Conservation (phyloP, 2,113 vertebrate species). For the Bostrychus sinensis region DNA sequence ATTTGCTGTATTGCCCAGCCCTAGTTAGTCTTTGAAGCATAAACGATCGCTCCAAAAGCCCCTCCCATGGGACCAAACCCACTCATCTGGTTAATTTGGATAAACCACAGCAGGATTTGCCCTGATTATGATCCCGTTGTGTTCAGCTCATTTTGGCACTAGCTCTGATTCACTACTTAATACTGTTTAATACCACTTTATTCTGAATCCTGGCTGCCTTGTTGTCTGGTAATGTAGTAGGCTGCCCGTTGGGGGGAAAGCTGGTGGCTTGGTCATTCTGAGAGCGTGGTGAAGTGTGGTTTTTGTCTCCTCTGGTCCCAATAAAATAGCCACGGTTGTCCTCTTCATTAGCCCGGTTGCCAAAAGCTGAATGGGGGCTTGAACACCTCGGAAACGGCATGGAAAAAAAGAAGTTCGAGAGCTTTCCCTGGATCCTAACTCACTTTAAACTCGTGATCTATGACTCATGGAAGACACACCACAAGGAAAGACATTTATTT, state of each 20-base stretch:
- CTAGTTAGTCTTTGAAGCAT: neutral
- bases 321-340: neutral
- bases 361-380: neutral
- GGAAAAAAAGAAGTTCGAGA: neutral
- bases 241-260: neutral
- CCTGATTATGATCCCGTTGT: neutral
- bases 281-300: neutral
- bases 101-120: neutral
- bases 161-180: neutral
- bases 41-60: neutral
- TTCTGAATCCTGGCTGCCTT: too few species aligned
- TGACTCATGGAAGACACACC: neutral
- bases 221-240: too few species aligned
- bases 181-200: neutral
- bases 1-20: neutral
- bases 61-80: neutral
- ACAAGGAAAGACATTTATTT: too few species aligned
- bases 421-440: neutral
- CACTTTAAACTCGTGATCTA: neutral
- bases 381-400: conserved; percentile 2
- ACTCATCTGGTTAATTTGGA: conserved; percentile 1
- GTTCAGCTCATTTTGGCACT: neutral
- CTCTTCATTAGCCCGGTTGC: neutral
- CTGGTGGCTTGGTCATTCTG: neutral
- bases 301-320: neutral